A percentile compares a stretch with the other conserved stretches of the same genome.
Conservation (phyloP, 2,113 vertebrate genomes). For the Potamarius usumacintae region DNA sequence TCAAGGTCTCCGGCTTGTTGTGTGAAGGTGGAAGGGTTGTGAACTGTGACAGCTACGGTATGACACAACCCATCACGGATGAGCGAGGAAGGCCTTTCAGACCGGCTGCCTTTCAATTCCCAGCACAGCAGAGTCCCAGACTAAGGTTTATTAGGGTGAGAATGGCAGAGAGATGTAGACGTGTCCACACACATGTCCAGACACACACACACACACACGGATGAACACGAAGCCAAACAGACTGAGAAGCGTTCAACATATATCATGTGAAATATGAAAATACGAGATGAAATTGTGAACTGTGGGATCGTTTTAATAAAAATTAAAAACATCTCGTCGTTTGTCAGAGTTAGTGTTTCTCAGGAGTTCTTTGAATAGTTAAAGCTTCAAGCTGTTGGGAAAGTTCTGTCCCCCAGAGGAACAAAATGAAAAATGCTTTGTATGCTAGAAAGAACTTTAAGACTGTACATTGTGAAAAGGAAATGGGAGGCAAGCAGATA, state of each 20-base stretch:
- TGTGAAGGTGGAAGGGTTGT: constrained; percentile 53
- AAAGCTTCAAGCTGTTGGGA: neutral
- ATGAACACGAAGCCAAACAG: neutral
- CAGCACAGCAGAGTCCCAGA: constrained; percentile 30
- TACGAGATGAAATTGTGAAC: neutral
- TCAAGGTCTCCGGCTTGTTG: constrained; percentile 55
- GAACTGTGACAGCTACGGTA: constrained; percentile 55
- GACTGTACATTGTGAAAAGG: neutral
- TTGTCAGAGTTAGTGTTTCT: neutral
- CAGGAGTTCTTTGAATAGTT: neutral
- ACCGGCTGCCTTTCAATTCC: constrained; percentile 44
- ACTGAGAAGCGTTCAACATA: neutral
- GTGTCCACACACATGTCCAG: neutral
- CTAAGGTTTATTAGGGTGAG: constrained; percentile 25
- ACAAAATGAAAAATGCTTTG: neutral
- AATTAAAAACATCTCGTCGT: neutral
- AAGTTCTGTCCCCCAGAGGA: too few relatives aligned
- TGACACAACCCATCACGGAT: constrained; percentile 32
- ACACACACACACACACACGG: neutral
- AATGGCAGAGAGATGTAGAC: neutral
- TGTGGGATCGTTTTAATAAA: neutral
- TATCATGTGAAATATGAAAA: neutral
- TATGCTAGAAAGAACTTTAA: neutral
- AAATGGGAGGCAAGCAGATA: neutral
- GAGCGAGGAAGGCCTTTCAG: constrained; percentile 47